Base-by-base conservation (phyloP, 2,888 invertebrate genomes). In the Altica lythri region DNA sequence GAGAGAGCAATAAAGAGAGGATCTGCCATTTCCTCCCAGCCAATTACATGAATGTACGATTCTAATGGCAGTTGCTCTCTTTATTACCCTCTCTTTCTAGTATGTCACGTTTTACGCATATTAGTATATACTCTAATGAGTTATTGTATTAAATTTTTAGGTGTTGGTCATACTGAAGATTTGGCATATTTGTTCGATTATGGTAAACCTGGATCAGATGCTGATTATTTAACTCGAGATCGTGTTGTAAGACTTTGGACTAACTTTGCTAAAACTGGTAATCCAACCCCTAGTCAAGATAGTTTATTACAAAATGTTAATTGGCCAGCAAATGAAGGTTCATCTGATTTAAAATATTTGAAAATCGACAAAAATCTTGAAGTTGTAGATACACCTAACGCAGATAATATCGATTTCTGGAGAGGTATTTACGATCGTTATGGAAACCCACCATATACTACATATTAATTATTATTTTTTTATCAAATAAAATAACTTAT, bases 111-210 rank as follows among this genome's bases (percentile, higher is more conserved):
- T 19, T 19, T 6, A 19, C 22, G 22, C 22, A 19, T 19, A 5
- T 19, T 6, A 5, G 3, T 40, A 25, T 9, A 38, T 16, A 8
- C 1, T 5, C 27, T 22, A 16, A 14, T 37, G n/a, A n/a, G n/a
- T n/a, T n/a, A n/a, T n/a, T n/a, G n/a, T 44, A 19, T 9, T 25
- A 8, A 25, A 14, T 8, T 59, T 55, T 27, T 42, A 62, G 64
- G 63, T 17, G 64, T 63, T 1, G 58, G 59, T 9, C 66, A 66
- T 35, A 61, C 60, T 12, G 66, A 66, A 46, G 66, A 66, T 22
- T 42, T 66, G 25, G 62, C 60, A 4, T 66, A 66, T 25, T 25
- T 62, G 10, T 65, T 59, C 25, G 59, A 63, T 30, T 51, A 47
- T 14, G 37, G 48, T n/a, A n/a, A 40, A 25, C 12, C 32, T 12